A percentile compares a stretch with the other conserved stretches of the same genome.
Conservation (phyloP, 2,888 invertebrate genomes). For the Bembecia ichneumoniformis region DNA sequence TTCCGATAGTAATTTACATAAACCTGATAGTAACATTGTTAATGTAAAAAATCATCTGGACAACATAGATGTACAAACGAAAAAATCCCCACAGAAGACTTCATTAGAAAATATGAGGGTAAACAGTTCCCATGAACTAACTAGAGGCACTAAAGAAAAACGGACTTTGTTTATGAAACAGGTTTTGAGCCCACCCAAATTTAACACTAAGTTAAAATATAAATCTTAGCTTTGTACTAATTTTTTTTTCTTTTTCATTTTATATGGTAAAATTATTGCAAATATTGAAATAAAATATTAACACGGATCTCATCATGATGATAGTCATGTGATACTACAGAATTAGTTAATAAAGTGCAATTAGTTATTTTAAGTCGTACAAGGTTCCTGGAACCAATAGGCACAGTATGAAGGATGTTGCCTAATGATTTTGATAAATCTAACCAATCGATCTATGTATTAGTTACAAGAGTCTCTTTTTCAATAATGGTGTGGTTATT, state of each 20-base stretch:
- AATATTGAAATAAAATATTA: constrained; percentile 11
- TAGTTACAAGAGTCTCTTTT: too few relatives aligned
- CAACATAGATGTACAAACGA: constrained; percentile 15
- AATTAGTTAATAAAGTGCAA: too few relatives aligned
- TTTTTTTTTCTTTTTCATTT: not conserved
- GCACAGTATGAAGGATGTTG: too few relatives aligned
- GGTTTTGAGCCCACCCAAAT: constrained; percentile 71
- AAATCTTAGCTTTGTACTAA: constrained; percentile 27
- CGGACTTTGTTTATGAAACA: constrained; percentile 71
- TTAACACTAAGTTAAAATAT: constrained; percentile 58
- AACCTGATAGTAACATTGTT: constrained; percentile 31
- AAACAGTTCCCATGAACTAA: not conserved
- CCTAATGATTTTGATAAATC: too few relatives aligned
- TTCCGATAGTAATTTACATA: constrained; percentile 37
- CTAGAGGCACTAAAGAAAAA: constrained; percentile 45
- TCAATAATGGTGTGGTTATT: too few relatives aligned
- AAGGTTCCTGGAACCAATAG: too few relatives aligned
- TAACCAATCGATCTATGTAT: too few relatives aligned
- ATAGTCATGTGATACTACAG: constrained; percentile 29
- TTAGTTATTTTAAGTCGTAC: too few relatives aligned
- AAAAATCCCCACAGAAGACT: constrained; percentile 18
- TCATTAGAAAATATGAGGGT: constrained; percentile 7
- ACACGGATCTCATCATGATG: constrained; percentile 42
- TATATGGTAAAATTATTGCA: constrained; percentile 6
- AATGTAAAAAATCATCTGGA: constrained; percentile 32